phyloP scores from a whole-genome alignment of 2,888 invertebrate species.

The Stegophylla sp. region DNA sequence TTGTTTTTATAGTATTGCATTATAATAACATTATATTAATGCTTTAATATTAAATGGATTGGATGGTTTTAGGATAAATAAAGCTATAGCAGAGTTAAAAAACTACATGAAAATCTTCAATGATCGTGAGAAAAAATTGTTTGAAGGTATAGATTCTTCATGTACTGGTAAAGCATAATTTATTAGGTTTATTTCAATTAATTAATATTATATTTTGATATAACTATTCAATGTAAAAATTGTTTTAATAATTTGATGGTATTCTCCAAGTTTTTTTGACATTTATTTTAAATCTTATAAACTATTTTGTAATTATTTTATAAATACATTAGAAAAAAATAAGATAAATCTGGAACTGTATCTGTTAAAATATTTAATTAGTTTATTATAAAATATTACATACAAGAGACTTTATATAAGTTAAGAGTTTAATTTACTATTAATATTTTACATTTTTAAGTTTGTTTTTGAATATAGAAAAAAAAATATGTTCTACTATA shows the following conservation, averaged over 20 bases:
- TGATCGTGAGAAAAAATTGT: conserved; percentile 29
- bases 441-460: not conserved
- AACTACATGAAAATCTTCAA: conserved; percentile 29
- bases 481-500: no score
- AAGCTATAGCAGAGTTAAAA: conserved; percentile 34
- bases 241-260: conserved; percentile 20
- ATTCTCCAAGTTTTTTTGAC: not conserved
- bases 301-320: not conserved
- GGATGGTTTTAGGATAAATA: conserved; percentile 35
- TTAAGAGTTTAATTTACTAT: not conserved
- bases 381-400: not conserved
- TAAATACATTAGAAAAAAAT: not conserved
- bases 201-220: not conserved
- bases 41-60: not conserved
- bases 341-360: not conserved
- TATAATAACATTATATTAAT: no score
- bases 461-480: no score
- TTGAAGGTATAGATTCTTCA: conserved; percentile 10
- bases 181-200: not conserved
- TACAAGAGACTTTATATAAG: not conserved
- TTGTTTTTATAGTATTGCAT: no score
- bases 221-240: conserved; percentile 6
- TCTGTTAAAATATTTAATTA: not conserved
- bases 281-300: conserved; percentile 7
- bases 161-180: conserved; percentile 3